Base-by-base conservation (phyloP, 2,888 invertebrate genomes). In the Cremastinae sp. region DNA sequence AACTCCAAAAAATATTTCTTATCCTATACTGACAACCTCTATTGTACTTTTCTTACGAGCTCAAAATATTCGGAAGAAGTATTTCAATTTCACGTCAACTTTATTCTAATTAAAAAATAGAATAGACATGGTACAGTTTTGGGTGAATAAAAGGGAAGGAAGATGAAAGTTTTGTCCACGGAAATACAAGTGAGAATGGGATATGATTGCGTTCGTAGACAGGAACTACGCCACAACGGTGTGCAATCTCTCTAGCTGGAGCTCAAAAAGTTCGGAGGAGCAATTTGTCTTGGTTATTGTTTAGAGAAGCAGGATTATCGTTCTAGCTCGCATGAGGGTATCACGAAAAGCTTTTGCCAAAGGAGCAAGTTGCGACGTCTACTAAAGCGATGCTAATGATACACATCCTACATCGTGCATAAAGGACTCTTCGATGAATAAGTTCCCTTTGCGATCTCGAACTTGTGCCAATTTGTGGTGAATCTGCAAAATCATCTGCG, bases 271-370 rank as follows among this genome's bases (percentile, higher is more conserved):
- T 79, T 79, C 74, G 45, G 59, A 75, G 70, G 68, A 74, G 68
- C 71, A 55, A 79, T 79, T 78, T 71, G 74, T 79, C 79, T 78
- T 79, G 70, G 75, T 79, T 79, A 79, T 78, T 78, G 78, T 74
- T 78, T 74, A 70, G 69, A 43, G 62, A 45, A 28, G 51, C 12
- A 37, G 28, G 22, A 55, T 45, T 45, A 51, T 70, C 69, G 59
- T 39, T 7, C 56, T 9, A 14, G 3, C 16, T 18, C 18, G 8
- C 41, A 28, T 14, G 39, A 28, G 0, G 35, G 47, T 20, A 47
- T 39, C 28, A 1, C 22, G 28, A 8, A 9, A 39, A 14, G 18
- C 35, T 58, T 65, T 20, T 8, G 58, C 64, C 51, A 53, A 39
- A 55, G 41, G 43, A 14, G 20, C 39, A 47, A 64, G 47, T 47